A percentile compares a stretch with the other conserved stretches of the same genome.
Conservation (phyloP, 2,113 vertebrate genomes). For the Crotalus tigris region DNA sequence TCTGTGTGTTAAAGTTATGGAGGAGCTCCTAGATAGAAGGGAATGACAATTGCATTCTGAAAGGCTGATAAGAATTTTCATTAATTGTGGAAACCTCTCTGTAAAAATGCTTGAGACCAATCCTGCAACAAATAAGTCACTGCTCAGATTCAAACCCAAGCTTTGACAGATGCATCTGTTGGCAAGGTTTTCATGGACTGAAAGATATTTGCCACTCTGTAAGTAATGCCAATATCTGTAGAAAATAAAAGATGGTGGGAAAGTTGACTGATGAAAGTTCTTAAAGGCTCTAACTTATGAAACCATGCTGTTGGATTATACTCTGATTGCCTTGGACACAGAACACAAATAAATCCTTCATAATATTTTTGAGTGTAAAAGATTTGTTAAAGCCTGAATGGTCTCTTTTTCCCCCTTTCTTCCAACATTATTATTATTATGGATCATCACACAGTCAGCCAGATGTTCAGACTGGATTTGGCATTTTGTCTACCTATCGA, state of each 20-base stretch:
- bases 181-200: background rate
- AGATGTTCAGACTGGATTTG: too few species aligned
- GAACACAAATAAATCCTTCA: slow-evolving; percentile 15
- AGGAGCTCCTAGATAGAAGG: background rate
- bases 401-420: background rate
- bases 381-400: background rate
- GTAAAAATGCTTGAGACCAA: background rate
- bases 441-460: too few species aligned
- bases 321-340: slow-evolving; percentile 8
- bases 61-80: background rate
- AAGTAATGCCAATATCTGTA: background rate
- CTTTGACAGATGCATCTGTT: slow-evolving; percentile 2
- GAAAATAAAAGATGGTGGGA: background rate
- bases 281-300: slow-evolving; percentile 7
- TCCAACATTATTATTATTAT: too few species aligned
- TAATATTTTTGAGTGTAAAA: background rate
- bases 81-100: background rate
- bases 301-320: slow-evolving; percentile 5
- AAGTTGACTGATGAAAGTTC: slow-evolving; percentile 15
- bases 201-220: background rate
- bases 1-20: background rate
- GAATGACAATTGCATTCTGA: background rate
- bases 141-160: slow-evolving; percentile 6
- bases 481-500: too few species aligned
- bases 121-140: background rate